Evolutionary conservation across 2,888 invertebrate genomes (phyloP).

Genomic region (Syrphus vitripennis): DNA sequence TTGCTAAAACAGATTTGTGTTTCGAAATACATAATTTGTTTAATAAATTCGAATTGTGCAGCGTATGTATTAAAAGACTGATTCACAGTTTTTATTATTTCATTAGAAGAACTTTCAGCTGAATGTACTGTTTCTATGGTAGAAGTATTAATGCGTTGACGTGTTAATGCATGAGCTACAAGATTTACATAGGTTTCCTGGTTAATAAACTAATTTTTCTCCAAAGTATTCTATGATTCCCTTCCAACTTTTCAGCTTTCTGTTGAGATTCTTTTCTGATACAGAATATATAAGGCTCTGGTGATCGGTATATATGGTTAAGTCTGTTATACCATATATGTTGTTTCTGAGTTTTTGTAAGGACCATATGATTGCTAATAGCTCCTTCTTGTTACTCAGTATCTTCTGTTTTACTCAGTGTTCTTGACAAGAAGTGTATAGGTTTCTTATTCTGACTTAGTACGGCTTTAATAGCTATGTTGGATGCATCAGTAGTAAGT

Average conservation of each 20-base stretch:
- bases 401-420: neutral
- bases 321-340: neutral
- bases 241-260: too few relatives aligned
- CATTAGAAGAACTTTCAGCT: neutral
- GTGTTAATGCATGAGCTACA: neutral
- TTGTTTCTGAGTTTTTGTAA: neutral
- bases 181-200: neutral
- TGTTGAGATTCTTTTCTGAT: neutral
- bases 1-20: constrained; percentile 4
- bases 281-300: neutral
- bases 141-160: neutral
- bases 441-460: neutral
- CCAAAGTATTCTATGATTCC: neutral
- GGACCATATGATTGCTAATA: too few relatives aligned
- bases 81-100: neutral
- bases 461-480: neutral
- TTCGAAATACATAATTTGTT: constrained; percentile 11
- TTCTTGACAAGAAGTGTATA: neutral
- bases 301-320: neutral
- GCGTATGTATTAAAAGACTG: constrained; percentile 3
- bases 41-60: neutral
- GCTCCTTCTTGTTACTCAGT: neutral
- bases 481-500: neutral
- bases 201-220: neutral
- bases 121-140: neutral